phyloP scores from a whole-genome alignment of 2,888 invertebrate species.

The Pantelozetes paolii region DNA sequence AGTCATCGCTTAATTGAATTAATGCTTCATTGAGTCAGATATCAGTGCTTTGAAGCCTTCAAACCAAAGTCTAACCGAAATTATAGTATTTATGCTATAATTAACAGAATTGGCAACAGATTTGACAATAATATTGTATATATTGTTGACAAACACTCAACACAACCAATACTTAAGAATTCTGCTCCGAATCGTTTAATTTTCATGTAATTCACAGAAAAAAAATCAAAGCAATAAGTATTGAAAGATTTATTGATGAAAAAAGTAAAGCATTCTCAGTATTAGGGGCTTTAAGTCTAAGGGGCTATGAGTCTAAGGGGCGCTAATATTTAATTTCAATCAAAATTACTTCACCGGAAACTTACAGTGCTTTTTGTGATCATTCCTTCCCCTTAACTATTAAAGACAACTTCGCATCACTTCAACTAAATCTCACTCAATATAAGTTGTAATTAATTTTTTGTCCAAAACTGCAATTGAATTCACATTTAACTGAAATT shows the following conservation, averaged over 20 bases:
- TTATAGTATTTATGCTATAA: constrained; percentile 8
- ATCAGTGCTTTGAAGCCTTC: background rate
- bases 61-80: background rate
- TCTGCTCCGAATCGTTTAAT: constrained; percentile 28
- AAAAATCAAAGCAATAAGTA: constrained; percentile 20
- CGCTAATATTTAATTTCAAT: constrained; percentile 34
- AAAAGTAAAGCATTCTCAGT: background rate
- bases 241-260: background rate
- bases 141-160: background rate
- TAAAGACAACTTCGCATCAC: background rate
- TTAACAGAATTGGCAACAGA: constrained; percentile 26
- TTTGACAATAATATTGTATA: background rate
- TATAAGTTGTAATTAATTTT: constrained; percentile 30
- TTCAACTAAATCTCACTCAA: constrained; percentile 4
- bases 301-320: background rate
- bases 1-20: constrained; percentile 33
- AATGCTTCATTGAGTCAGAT: constrained; percentile 6
- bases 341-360: constrained; percentile 26
- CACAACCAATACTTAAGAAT: constrained; percentile 24
- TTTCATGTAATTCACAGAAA: constrained; percentile 24
- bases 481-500: background rate
- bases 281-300: too few species aligned
- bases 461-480: background rate
- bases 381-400: background rate
- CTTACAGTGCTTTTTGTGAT: constrained; percentile 2